Base-by-base conservation (phyloP, 1,140 invertebrate species). In the Drosophila erecta region DNA sequence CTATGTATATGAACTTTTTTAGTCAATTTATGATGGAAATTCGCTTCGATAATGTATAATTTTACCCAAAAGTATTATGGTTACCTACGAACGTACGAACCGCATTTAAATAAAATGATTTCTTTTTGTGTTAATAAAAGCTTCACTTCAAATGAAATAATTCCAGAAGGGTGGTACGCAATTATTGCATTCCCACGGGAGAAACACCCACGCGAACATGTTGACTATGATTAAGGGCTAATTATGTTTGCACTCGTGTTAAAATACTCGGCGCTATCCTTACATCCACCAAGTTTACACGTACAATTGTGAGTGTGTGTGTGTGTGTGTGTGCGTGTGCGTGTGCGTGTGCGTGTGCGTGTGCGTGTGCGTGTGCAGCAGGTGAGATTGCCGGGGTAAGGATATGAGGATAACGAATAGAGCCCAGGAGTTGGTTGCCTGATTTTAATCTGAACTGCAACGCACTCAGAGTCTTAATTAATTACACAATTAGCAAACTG, bases 151-250 rank as follows among this genome's bases (percentile, higher is more conserved):
- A 33, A 17, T 33, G 4, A 50, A 50, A 33, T 49, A 41, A 59
- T 27, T 41, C 7, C 15, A 2, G 10, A n/a, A 8, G 24, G n/a
- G 30, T 2, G 8, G 17, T 30, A 22, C n/a, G 53, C 33, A 22
- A 57, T 60, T 59, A 59, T 33, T 62, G 40, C 57, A 61, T 15
- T 35, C 37, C 59, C 56, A 56, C 61, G 33, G 49, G 37, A 4
- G 11, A 10, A 10, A 30, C 30, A 5, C 30, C 46, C 20, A 11
- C 7, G 22, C 53, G 40, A 24, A 53, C 17, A 61, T 37, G 69
- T 74, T 79, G 62, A 66, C 76, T 73, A 54, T 74, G 76, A 70
- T 80, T 85, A 79, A 65, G 58, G 53, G 24, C 10, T 59, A 69
- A 74, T 81, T 81, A 83, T 74, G 75, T 62, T 79, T 56, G 64